phyloP scores from a whole-genome alignment of 1,140 invertebrate genomes.

The Micrasema longulum region DNA sequence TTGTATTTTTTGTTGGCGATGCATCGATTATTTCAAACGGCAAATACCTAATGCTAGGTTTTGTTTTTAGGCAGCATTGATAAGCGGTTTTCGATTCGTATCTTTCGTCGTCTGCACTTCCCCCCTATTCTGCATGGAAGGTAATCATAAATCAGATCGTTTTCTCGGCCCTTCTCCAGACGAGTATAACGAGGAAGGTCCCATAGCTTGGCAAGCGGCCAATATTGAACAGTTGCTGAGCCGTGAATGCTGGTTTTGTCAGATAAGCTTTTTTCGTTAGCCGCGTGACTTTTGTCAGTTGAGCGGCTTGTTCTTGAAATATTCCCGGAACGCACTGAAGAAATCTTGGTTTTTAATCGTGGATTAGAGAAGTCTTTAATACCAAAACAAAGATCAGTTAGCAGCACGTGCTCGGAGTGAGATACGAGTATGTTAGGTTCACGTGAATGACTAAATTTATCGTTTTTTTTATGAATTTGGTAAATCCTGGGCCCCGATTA shows the following conservation, averaged over 20 bases:
- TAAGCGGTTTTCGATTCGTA: too few relatives aligned
- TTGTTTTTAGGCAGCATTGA: too few relatives aligned
- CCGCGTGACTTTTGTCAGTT: constrained; percentile 25
- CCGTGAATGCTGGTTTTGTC: constrained; percentile 12
- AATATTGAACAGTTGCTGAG: constrained; percentile 6
- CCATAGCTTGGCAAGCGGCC: constrained; percentile 2
- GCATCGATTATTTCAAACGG: too few relatives aligned
- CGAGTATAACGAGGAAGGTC: not conserved
- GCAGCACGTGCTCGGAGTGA: too few relatives aligned
- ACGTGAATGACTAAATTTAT: too few relatives aligned
- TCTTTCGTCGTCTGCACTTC: too few relatives aligned
- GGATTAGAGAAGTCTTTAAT: not conserved
- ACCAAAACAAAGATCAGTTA: not conserved
- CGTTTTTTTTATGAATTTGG: too few relatives aligned
- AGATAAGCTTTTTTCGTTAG: constrained; percentile 23
- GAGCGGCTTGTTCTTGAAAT: constrained; percentile 17
- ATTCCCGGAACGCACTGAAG: not conserved
- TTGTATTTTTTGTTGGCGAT: too few relatives aligned
- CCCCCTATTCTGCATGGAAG: too few relatives aligned
- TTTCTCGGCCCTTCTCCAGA: constrained; percentile 2
- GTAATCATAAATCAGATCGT: not conserved
- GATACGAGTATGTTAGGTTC: too few relatives aligned
- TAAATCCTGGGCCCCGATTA: too few relatives aligned
- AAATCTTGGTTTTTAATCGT: constrained; percentile 5
- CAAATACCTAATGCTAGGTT: too few relatives aligned